Evolutionary conservation across 2,797 vertebrate species (phyloP), one percentile per base, ranked within the genome.

Genomic region (Gila robusta): DNA sequence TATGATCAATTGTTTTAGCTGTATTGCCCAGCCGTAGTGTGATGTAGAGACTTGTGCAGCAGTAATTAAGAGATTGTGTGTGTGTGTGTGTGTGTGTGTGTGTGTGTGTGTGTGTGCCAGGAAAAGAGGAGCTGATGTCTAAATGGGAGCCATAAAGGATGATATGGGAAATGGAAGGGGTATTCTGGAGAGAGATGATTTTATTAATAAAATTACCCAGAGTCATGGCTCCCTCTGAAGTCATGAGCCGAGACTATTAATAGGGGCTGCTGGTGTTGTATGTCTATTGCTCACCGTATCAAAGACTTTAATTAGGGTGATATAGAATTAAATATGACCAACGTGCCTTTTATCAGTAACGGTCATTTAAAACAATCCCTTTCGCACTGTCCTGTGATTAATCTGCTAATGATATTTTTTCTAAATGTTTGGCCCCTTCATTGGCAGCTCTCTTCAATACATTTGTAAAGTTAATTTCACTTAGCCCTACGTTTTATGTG

Each of bases 391-490:
- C 85, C 90, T 64, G 59, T 94, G 93, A 95, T 96, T 96, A 95
- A 96, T 96, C 92, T 92, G 92, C 95, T 96, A 96, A 97, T 97
- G 95, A 96, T 97, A 96, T 96, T 96, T 92, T 95, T 92, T 93
- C 93, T 94, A 93, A 95, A 96, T 92, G 91, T 93, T 95, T 95
- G 92, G 95, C 94, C 92, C 92, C 92, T 94, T 91, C 92, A 93
- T 95, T 86, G 88, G 77, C 89, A 91, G 88, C 88, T 91, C 87
- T 88, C 84, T 88, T 86, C 78, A 82, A 88, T 89, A 89, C 88
- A 91, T 93, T 93, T 91, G 89, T 77, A 84, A 91, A 92, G 92
- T 92, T 87, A 91, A 91, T 93, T 89, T 84, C 84, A 72, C 32
- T 74, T 11, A 32, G n/a, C 28, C 52, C 21, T 26, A n/a, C 52